Percentiles rank a stretch among this genome's conserved stretches.
phyloP scores from a whole-genome alignment of 2,113 vertebrate genomes.

The Hypanus sabinus region DNA sequence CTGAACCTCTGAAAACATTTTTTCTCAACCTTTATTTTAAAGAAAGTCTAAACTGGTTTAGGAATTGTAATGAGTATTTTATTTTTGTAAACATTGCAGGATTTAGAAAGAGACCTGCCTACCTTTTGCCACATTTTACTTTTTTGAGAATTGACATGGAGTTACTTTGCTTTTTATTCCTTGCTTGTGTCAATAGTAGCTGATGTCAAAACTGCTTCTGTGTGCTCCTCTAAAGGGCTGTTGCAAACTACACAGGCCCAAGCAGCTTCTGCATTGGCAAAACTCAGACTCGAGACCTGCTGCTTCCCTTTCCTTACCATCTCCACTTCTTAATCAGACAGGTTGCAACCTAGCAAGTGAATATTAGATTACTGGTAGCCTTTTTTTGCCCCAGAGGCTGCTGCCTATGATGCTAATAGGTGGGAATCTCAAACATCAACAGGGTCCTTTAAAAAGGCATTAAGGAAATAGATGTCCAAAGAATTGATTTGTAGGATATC shows the following conservation, averaged over 20 bases:
- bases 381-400: background rate
- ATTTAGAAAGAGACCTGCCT: background rate
- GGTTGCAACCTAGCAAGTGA: too few species aligned
- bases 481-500: slow-evolving; percentile 28
- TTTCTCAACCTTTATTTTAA: background rate
- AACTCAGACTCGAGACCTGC: too few species aligned
- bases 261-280: too few species aligned
- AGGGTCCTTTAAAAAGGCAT: background rate
- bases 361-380: too few species aligned
- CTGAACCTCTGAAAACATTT: background rate
- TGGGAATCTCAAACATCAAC: background rate
- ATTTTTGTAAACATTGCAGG: slow-evolving; percentile 15
- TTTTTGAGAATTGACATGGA: background rate
- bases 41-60: background rate
- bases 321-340: too few species aligned
- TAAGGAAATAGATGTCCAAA: slow-evolving; percentile 8
- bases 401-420: background rate
- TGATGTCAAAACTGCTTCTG: background rate
- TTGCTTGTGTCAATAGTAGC: background rate
- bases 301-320: too few species aligned
- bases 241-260: background rate
- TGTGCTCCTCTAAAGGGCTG: background rate
- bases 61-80: background rate
- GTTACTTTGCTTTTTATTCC: background rate
- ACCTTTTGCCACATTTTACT: background rate